These are phyloP conservation scores for Procambarus clarkii DNA, from an alignment of 1,140 invertebrate genomes.

Conservation along the genomic window DNA sequence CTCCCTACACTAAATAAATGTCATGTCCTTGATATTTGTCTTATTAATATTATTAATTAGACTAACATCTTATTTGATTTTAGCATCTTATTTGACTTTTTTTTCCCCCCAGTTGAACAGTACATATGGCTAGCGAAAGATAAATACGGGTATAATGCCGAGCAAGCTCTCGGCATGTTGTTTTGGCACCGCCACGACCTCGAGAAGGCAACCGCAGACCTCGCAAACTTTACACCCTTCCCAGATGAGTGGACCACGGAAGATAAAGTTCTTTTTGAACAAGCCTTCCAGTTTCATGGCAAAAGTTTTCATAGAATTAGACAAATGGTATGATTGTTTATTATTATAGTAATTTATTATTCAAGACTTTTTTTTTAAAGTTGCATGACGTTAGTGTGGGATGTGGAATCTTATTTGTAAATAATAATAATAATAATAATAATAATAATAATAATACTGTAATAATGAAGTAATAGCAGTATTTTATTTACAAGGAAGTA, in stretches of 20 bases:
- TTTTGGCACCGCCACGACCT: constrained; percentile 99
- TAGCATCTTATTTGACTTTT: too few relatives aligned
- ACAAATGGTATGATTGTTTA: constrained; percentile 82
- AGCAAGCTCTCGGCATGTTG: constrained; percentile 97
- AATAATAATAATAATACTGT: too few relatives aligned
- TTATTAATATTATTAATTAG: background rate
- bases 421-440: too few relatives aligned
- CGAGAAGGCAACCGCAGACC: constrained; percentile 91
- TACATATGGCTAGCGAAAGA: constrained; percentile 97
- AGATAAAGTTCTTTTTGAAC: constrained; percentile 98
- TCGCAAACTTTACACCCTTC: constrained; percentile 97
- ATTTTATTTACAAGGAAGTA: too few relatives aligned
- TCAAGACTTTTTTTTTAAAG: too few relatives aligned
- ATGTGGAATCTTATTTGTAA: too few relatives aligned
- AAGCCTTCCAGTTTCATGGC: constrained; percentile 98
- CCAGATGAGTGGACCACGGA: constrained; percentile 99
- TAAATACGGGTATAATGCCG: constrained; percentile 97
- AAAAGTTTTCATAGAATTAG: constrained; percentile 98
- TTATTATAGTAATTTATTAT: background rate
- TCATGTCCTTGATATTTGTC: too few relatives aligned
- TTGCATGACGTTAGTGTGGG: too few relatives aligned
- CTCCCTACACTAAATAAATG: too few relatives aligned
- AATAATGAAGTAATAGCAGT: too few relatives aligned
- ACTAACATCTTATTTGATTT: background rate
- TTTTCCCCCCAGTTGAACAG: constrained; percentile 87